Conservation (phyloP, 1,140 invertebrate genomes). For the Papilio xuthus region DNA sequence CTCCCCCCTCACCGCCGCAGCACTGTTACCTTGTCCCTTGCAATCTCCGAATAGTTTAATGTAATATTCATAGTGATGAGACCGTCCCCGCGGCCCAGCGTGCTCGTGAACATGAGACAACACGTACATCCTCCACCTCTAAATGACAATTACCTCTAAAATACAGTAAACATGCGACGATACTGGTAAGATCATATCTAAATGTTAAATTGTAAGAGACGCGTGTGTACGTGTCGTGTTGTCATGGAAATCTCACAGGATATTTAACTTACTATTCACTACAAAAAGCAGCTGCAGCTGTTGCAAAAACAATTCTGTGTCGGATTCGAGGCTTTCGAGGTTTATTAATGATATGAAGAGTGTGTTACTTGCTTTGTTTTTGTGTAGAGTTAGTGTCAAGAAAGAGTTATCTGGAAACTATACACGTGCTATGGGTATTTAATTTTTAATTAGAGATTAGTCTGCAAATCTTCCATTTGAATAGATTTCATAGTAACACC, state of each 20-base stretch:
- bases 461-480: background rate
- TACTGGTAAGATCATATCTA: background rate
- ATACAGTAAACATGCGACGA: background rate
- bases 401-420: background rate
- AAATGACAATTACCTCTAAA: background rate
- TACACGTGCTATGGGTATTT: background rate
- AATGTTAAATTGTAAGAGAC: background rate
- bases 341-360: background rate
- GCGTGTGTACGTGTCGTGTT: background rate
- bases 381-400: background rate
- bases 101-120: background rate
- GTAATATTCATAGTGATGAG: constrained; percentile 19
- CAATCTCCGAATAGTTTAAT: constrained; percentile 25
- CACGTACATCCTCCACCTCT: background rate
- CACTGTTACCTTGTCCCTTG: background rate
- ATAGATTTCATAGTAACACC: background rate
- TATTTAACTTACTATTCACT: background rate
- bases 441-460: background rate
- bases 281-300: too few species aligned
- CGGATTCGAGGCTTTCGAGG: background rate
- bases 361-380: background rate
- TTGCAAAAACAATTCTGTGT: background rate
- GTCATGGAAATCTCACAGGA: background rate
- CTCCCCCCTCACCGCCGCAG: background rate
- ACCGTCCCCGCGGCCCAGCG: background rate